Evolutionary conservation across 1,140 invertebrate species (phyloP), one percentile per base, ranked within the genome.

Genomic region (Meteorus sp.): DNA sequence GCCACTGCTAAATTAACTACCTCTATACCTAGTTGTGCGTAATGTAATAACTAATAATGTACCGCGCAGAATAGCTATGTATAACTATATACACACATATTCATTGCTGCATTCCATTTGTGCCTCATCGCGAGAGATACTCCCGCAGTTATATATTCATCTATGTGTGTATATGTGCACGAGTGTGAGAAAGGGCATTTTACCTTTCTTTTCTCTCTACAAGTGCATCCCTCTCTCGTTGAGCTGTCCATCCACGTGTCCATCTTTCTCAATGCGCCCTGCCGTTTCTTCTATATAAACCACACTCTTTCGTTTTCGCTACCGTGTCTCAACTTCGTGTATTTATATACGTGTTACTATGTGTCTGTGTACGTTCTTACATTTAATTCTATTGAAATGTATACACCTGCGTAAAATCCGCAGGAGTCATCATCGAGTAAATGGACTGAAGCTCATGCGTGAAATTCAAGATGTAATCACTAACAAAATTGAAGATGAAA

Each of bases 21-120:
- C 61, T 45, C 45, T 48, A 27, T 62, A 62, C 56, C 60, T 62
- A 62, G 50, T 62, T 62, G 60, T 54, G 51, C 51, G 48, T 62
- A 62, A 58, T 62, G 61, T 56, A 62, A 62, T 62, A 59, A 62
- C 58, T 59, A 62, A 62, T 62, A 62, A 56, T 56, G 50, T 57
- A 51, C 39, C 22, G 22, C 13, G 44, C 17, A 27, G n/a, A 25
- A 27, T 19, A 44, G 19, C 25, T 23, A 2, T 4, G n/a, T 13
- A 33, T 53, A 37, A 11, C 15, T 37, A 43, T 37, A 57, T 9
- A 48, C 11, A 37, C n/a, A n/a, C 17, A 9, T 37, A 37, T 15
- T n/a, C n/a, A 27, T 45, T 37, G 3, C 33, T 11, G 13, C 50
- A 59, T 45, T 53, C 50, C 50, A 33, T 43, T 20, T 53, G 15